Base-by-base conservation (phyloP, 2,888 invertebrate genomes). In the Itoplectis maculator region DNA sequence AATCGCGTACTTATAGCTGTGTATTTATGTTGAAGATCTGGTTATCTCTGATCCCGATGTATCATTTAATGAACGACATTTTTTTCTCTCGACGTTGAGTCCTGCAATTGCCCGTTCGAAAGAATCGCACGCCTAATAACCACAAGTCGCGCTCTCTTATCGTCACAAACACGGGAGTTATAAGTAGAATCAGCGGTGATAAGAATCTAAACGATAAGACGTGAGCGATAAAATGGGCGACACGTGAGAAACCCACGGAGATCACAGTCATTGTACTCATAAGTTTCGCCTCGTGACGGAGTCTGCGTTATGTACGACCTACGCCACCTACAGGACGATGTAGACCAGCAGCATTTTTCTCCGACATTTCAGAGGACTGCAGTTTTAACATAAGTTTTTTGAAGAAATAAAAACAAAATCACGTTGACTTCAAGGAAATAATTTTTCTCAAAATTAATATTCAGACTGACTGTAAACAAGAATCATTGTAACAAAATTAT, bases 171-270 rank as follows among this genome's bases (percentile, higher is more conserved):
- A 18, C 70, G 35, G 15, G 70, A 65, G 23, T 63, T 47, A 47
- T 54, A 66, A 29, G 54, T 40, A 73, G 42, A 79, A 79, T 61
- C 40, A 40, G 40, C 15, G 4, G 68, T 68, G 79, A 79, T 79
- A 74, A 74, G 73, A 73, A 74, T 68, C 42, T 73, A 73, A 68
- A 59, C 61, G 68, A 79, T 74, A 68, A 79, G 59, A 29, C 54
- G 51, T 45, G 9, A 61, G 51, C 51, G 79, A 79, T 79, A 74
- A 74, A 79, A 72, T 23, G 51, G 61, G 35, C 29, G 51, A 68
- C 42, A 63, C 68, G 73, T 74, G 79, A 61, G 74, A 79, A 61
- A 47, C 13, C 8, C 45, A 8, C 9, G 11, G 13, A 20, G 18
- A 73, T 63, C 15, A 18, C 18, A 15, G 42, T 15, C 40, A 6